These are phyloP conservation scores for Ophiodon elongatus DNA, from an alignment of 2,113 vertebrate species.

Conservation along the genomic window DNA sequence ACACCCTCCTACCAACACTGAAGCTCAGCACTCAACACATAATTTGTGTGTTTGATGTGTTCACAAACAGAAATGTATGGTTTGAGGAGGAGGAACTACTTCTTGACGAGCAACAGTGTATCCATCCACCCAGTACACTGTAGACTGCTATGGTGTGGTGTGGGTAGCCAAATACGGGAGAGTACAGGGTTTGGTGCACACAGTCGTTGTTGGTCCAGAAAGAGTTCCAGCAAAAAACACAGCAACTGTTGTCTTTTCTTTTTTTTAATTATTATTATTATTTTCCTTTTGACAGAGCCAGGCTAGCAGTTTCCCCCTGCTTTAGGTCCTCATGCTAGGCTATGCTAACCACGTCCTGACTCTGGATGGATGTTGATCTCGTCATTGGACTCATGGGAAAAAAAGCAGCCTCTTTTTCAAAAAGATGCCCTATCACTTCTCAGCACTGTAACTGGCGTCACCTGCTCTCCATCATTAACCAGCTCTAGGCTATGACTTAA, in stretches of 20 bases:
- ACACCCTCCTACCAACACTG: not conserved
- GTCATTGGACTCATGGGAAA: not conserved
- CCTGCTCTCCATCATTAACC: not conserved
- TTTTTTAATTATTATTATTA: no score
- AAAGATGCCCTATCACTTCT: not conserved
- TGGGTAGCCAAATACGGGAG: not conserved
- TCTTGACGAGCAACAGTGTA: not conserved
- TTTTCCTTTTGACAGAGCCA: not conserved
- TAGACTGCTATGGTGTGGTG: not conserved
- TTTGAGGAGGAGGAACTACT: not conserved
- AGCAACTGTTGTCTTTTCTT: no score
- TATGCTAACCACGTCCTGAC: not conserved
- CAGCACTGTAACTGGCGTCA: not conserved
- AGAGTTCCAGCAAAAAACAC: no score
- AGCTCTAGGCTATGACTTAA: conserved; percentile 9
- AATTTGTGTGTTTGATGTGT: no score
- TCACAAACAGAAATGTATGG: no score
- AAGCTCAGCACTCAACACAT: no score
- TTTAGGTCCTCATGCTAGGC: not conserved
- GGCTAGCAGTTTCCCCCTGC: not conserved
- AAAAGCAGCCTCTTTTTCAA: not conserved
- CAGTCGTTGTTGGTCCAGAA: no score
- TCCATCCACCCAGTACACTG: not conserved
- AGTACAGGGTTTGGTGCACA: not conserved
- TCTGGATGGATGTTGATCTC: not conserved